Evolutionary conservation across 2,888 invertebrate genomes (phyloP).

Genomic region (Cantharis lateralis): DNA sequence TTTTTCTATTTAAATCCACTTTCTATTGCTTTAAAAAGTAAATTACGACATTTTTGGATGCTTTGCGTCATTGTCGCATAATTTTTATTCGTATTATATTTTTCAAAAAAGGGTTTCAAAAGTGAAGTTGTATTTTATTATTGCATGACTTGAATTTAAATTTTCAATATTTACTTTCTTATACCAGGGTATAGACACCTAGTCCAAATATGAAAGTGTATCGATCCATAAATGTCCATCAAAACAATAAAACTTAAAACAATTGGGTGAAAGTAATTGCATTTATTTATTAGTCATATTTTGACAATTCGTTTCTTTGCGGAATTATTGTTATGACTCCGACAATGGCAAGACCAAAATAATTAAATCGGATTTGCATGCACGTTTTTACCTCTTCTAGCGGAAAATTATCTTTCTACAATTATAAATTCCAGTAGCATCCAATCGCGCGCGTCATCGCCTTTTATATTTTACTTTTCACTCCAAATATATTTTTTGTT

Average conservation of each 20-base stretch:
- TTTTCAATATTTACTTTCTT: not conserved
- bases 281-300: not conserved
- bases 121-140: not conserved
- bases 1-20: conserved; percentile 12
- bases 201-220: not conserved
- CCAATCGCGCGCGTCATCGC: too few relatives aligned
- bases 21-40: conserved; percentile 5
- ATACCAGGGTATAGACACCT: not conserved
- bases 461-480: too few relatives aligned
- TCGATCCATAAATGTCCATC: not conserved
- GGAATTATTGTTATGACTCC: not conserved
- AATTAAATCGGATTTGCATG: not conserved
- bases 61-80: not conserved
- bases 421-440: too few relatives aligned
- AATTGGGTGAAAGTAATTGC: not conserved
- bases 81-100: not conserved
- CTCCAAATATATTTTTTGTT: too few relatives aligned
- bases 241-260: not conserved
- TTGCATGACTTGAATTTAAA: not conserved
- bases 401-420: too few relatives aligned
- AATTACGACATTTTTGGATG: not conserved
- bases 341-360: not conserved
- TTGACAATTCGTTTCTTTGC: not conserved
- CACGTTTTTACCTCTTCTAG: too few relatives aligned
- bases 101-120: not conserved